Conservation (phyloP, 2,113 vertebrate genomes). For the Cheilinus undulatus region DNA sequence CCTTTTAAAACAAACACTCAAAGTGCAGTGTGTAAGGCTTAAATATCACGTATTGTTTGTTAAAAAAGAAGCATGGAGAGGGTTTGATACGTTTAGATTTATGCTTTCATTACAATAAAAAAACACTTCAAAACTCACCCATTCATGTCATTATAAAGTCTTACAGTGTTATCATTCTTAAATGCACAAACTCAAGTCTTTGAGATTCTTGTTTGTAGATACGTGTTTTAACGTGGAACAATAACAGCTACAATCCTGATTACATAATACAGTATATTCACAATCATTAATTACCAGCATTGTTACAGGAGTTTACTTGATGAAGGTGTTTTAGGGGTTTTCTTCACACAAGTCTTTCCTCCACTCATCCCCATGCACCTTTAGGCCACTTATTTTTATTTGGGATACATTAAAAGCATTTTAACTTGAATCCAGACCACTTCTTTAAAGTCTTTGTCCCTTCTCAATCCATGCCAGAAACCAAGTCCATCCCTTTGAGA, state of each 20-base stretch:
- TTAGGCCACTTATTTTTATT: conserved; percentile 24
- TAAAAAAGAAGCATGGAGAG: conserved; percentile 4
- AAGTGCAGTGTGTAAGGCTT: neutral
- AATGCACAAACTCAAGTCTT: neutral
- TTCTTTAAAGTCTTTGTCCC: conserved; percentile 13
- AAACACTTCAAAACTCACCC: conserved; percentile 28
- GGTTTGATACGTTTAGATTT: conserved; percentile 1
- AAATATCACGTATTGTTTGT: neutral
- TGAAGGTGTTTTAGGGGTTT: neutral
- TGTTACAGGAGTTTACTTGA: neutral
- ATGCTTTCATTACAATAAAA: conserved; percentile 53
- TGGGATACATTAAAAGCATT: conserved; percentile 38
- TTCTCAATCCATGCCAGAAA: conserved; percentile 5
- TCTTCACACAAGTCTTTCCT: neutral
- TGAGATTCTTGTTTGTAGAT: conserved; percentile 4
- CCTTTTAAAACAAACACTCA: neutral
- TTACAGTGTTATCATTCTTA: conserved; percentile 13
- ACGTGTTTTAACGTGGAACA: conserved; percentile 25
- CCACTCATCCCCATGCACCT: conserved; percentile 23
- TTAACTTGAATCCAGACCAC: neutral
- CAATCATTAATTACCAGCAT: conserved; percentile 18
- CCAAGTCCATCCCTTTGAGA: neutral
- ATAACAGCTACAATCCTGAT: conserved; percentile 26
- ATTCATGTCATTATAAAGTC: conserved; percentile 42
- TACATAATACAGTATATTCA: conserved; percentile 35